Evolutionary conservation across 2,888 invertebrate species (phyloP), one percentile per base, ranked within the genome.

Genomic region (Erebia epiphron): DNA sequence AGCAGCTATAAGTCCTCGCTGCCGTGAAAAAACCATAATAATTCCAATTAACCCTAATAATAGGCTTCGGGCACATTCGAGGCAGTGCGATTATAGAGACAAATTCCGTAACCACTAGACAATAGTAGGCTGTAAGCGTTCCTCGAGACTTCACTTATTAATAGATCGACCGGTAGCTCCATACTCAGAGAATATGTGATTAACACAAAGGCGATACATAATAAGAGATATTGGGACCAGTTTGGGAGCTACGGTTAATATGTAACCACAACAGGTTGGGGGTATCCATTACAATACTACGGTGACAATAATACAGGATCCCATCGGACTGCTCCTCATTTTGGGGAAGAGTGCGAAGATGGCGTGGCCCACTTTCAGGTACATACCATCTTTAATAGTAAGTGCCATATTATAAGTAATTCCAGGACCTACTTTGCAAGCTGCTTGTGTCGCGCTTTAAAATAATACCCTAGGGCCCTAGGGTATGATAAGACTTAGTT

Each of bases 21-120:
- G 85, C 85, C 76, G 80, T 85, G 83, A 89, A 92, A 90, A 88
- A 89, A 88, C 87, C 86, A 86, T 90, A 91, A 92, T 92, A 89
- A 92, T 93, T 91, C 90, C 92, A 92, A 93, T 92, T 92, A 92
- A 90, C 88, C 91, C 87, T 92, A 92, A 93, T 93, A 92, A 92
- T 89, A 92, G 92, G 88, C 89, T 83, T 82, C 76, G 81, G 85
- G 87, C 85, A 82, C 81, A 85, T 80, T 85, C 80, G 79, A 87
- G 83, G 86, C 88, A 89, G 87, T 79, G 85, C 88, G 89, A 91
- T 92, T 92, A 92, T 91, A 93, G 92, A 92, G 91, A 92, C 93
- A 92, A 92, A 92, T 92, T 92, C 90, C 82, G 89, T 86, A 86
- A 90, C 89, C 88, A 87, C 88, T 84, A 85, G 84, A 90, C 93